Conservation (phyloP, 2,888 invertebrate species). For the Callosobruchus maculatus region DNA sequence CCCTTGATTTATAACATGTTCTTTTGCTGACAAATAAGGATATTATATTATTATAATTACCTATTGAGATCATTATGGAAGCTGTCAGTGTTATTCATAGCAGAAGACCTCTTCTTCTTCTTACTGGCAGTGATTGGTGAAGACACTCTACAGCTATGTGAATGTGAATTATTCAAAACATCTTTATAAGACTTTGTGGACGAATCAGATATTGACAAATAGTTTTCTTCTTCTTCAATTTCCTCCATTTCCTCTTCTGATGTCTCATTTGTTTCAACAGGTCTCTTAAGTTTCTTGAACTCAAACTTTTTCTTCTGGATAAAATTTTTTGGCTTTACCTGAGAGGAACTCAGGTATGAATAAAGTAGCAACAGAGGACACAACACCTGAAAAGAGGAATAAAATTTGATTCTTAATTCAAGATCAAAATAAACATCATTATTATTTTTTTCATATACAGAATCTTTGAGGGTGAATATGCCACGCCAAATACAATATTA, state of each 20-base stretch:
- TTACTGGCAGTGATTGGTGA: constrained; percentile 9
- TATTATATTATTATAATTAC: too few relatives aligned
- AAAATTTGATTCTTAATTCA: too few relatives aligned
- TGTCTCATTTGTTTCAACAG: not conserved
- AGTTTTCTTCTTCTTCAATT: constrained; percentile 19
- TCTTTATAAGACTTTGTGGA: not conserved
- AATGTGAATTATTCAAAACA: constrained; percentile 2
- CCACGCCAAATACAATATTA: not conserved
- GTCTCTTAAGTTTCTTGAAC: constrained; percentile 14
- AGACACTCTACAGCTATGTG: constrained; percentile 7
- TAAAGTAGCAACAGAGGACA: constrained; percentile 14
- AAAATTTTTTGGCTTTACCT: not conserved
- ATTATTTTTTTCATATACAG: too few relatives aligned
- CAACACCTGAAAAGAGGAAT: constrained; percentile 15
- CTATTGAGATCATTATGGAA: constrained; percentile 11
- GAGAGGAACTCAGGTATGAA: constrained; percentile 5
- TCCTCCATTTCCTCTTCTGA: constrained; percentile 17
- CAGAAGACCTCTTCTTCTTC: constrained; percentile 1
- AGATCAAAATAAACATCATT: too few relatives aligned
- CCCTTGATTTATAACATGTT: too few relatives aligned
- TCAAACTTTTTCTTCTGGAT: constrained; percentile 13
- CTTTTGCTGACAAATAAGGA: too few relatives aligned
- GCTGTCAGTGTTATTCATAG: constrained; percentile 7
- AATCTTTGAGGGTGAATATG: too few relatives aligned
- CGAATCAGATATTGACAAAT: constrained; percentile 5